Evolutionary conservation across 1,140 invertebrate genomes (phyloP).

Genomic region (Sycophila sp.): DNA sequence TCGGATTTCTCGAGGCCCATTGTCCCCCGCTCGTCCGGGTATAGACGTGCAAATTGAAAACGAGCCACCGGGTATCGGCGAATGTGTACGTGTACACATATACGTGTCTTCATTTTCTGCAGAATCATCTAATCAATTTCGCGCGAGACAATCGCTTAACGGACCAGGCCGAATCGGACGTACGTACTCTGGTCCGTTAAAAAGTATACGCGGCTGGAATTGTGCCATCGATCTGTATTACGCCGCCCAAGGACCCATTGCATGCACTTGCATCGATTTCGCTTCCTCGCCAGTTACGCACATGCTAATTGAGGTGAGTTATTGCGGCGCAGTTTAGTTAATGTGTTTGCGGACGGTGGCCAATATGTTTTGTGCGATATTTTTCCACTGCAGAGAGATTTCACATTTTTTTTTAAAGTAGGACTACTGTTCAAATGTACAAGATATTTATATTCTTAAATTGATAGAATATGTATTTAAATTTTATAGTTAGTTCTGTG

Average conservation of each 20-base stretch:
- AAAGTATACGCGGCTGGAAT: conserved; percentile 34
- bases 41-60: conserved; percentile 30
- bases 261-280: no score
- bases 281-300: no score
- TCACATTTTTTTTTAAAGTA: no score
- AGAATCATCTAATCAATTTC: conserved; percentile 33
- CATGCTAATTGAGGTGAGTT: no score
- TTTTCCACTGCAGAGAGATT: no score
- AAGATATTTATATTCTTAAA: no score
- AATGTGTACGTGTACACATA: background rate
- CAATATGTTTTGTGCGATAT: no score
- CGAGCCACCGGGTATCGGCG: background rate
- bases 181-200: conserved; percentile 9
- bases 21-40: background rate
- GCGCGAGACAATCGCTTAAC: conserved; percentile 19
- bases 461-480: no score
- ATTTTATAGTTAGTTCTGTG: no score
- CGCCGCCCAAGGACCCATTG: background rate
- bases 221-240: conserved; percentile 24
- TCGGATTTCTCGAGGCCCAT: conserved; percentile 9
- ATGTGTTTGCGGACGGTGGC: background rate
- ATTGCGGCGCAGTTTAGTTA: no score
- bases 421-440: no score
- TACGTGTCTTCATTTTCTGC: background rate
- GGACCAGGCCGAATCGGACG: background rate